phyloP scores from a whole-genome alignment of 2,113 vertebrate species.

The Myotis yumanensis region DNA sequence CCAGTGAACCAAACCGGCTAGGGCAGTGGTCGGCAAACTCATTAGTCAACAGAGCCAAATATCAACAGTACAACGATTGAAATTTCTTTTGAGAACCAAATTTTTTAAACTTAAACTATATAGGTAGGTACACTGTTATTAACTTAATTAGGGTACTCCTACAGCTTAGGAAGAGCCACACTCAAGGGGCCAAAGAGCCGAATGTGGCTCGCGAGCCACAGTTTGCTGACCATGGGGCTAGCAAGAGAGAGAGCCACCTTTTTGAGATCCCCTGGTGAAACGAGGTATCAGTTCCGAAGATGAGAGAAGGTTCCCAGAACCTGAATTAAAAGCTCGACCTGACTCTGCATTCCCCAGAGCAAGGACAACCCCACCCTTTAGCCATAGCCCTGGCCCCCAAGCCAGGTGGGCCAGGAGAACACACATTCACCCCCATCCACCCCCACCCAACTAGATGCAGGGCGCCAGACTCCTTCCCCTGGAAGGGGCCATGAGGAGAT shows the following conservation, averaged over 20 bases:
- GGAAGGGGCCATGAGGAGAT: background rate
- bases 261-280: background rate
- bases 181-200: no score
- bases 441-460: background rate
- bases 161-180: no score
- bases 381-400: background rate
- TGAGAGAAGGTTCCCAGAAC: background rate
- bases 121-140: no score
- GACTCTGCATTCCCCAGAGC: background rate
- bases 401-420: background rate
- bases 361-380: background rate
- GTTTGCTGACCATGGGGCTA: no score
- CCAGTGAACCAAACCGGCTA: no score
- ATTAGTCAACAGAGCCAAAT: no score
- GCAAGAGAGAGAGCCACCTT: background rate
- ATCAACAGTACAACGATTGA: no score
- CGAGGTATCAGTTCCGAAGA: background rate
- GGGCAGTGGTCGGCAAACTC: no score
- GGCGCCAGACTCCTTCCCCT: background rate
- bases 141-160: no score
- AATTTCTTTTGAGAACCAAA: no score
- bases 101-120: no score
- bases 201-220: no score
- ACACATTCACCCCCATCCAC: background rate
- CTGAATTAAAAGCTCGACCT: background rate